Evolutionary conservation across 2,113 vertebrate genomes (phyloP).

Genomic region (Lethenteron camtschaticum): DNA sequence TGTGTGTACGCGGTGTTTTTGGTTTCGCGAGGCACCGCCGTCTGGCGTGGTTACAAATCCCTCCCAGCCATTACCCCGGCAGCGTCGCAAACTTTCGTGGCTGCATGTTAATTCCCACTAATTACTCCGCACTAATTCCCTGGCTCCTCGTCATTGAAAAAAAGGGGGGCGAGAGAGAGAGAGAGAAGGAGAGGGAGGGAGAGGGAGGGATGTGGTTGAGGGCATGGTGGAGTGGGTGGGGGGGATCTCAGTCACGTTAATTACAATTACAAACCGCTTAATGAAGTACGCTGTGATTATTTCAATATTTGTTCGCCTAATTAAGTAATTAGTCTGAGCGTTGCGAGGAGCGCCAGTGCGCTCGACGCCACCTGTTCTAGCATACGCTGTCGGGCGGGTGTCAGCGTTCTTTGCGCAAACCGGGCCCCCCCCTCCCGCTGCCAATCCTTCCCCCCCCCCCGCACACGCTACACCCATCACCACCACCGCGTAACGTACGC

Average conservation of each 20-base stretch:
- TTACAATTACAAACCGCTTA: slow-evolving; percentile 5
- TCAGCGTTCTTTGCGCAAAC: too few species aligned
- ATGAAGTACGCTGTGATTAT: slow-evolving; percentile 4
- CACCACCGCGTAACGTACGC: too few species aligned
- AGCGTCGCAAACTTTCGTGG: slow-evolving; percentile 1
- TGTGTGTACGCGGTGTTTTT: too few species aligned
- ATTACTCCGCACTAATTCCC: slow-evolving; percentile 3
- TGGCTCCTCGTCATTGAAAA: slow-evolving; percentile 2
- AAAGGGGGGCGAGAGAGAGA: neutral
- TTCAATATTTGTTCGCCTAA: slow-evolving; percentile 6
- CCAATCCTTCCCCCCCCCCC: too few species aligned
- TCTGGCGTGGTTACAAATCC: slow-evolving; percentile 5
- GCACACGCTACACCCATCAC: too few species aligned
- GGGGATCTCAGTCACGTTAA: slow-evolving; percentile 2
- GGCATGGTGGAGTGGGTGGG: neutral
- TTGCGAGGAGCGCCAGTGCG: neutral
- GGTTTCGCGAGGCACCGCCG: neutral
- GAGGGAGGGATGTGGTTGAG: neutral
- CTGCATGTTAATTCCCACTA: slow-evolving; percentile 6
- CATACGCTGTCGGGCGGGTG: neutral
- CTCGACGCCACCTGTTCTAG: slow-evolving; percentile 1
- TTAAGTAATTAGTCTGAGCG: slow-evolving; percentile 5
- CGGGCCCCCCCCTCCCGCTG: too few species aligned
- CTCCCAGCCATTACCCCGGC: neutral
- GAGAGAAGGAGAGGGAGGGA: neutral